These are phyloP conservation scores for Euura lappo DNA, from an alignment of 1,140 invertebrate species.

Conservation along the genomic window DNA sequence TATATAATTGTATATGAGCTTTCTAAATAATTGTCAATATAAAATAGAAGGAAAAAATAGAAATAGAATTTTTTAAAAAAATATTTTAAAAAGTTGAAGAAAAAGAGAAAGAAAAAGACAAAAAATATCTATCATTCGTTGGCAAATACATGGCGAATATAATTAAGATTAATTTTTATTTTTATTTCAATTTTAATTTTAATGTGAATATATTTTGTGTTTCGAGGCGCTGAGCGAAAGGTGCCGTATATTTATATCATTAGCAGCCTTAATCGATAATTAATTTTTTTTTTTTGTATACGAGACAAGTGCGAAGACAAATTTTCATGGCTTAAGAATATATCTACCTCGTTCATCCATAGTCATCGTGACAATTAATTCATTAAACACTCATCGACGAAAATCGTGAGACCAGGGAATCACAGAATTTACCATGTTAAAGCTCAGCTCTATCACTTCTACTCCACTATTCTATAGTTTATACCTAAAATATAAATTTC, in stretches of 20 bases:
- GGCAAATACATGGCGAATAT: conserved; percentile 60
- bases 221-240: conserved; percentile 57
- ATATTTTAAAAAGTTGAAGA: conserved; percentile 18
- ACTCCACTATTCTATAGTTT: not conserved
- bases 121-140: conserved; percentile 53
- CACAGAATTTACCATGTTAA: conserved; percentile 3
- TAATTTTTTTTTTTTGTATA: not conserved
- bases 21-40: conserved; percentile 56
- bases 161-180: conserved; percentile 46
- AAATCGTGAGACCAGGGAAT: not conserved
- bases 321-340: too few species aligned
- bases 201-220: conserved; percentile 43
- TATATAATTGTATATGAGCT: conserved; percentile 37
- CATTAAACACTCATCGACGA: not conserved
- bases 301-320: not conserved
- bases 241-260: conserved; percentile 19
- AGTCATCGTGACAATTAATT: not conserved
- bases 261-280: not conserved
- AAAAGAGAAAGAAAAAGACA: conserved; percentile 18
- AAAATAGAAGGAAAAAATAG: conserved; percentile 33
- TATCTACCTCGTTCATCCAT: too few species aligned
- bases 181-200: too few species aligned
- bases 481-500: not conserved
- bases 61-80: conserved; percentile 44
- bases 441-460: not conserved